Conservation (phyloP, 1,140 invertebrate genomes). For the Sinonovacula constricta region DNA sequence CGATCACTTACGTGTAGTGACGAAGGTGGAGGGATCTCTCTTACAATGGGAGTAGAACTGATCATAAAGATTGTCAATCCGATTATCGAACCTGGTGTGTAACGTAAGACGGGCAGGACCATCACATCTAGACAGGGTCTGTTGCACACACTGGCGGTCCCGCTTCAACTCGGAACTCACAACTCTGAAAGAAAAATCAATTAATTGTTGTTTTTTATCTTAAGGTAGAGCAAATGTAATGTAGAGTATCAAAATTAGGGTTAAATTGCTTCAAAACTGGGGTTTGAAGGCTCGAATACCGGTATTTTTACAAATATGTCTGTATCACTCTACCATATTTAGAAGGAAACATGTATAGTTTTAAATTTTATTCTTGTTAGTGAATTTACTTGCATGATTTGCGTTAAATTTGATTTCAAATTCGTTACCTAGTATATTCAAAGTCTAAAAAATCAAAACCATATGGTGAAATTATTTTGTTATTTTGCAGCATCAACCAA, state of each 20-base stretch:
- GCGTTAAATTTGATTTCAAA: too few species aligned
- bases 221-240: too few species aligned
- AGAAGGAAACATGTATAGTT: not conserved
- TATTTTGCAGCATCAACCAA: too few species aligned
- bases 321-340: not conserved
- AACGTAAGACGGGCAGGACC: slow-evolving; percentile 16
- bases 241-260: too few species aligned
- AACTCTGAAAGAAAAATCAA: slow-evolving; percentile 2
- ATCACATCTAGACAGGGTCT: slow-evolving; percentile 20
- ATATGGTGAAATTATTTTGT: too few species aligned
- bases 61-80: slow-evolving; percentile 30
- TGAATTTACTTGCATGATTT: too few species aligned
- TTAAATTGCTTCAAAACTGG: too few species aligned
- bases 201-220: not conserved
- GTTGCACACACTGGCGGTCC: slow-evolving; percentile 34
- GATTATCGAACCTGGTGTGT: slow-evolving; percentile 29
- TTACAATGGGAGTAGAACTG: slow-evolving; percentile 41
- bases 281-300: too few species aligned
- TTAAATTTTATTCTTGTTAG: not conserved
- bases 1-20: too few species aligned
- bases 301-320: not conserved
- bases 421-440: too few species aligned
- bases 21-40: too few species aligned
- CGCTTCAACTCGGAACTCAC: slow-evolving; percentile 33
- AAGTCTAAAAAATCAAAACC: too few species aligned